Conservation (phyloP, 2,888 invertebrate species). For the Aradus depressus region DNA sequence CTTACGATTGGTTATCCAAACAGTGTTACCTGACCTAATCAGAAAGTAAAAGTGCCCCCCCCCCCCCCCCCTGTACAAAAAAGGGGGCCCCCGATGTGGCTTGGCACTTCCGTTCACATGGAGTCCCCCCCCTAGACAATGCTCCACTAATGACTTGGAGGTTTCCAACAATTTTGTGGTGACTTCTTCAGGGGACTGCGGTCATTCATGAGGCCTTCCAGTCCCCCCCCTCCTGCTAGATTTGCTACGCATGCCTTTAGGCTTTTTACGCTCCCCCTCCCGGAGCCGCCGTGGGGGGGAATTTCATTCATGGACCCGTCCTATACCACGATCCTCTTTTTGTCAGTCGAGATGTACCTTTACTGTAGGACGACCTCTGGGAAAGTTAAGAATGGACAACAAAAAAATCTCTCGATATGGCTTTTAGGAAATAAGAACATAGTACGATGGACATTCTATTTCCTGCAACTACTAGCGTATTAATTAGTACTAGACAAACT, state of each 20-base stretch:
- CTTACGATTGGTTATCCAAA: no score
- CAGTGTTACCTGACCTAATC: no score
- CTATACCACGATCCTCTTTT: no score
- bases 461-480: no score
- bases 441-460: neutral
- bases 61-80: no score
- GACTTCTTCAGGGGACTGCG: conserved; percentile 20
- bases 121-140: conserved; percentile 11
- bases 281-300: conserved; percentile 1
- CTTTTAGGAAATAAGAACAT: conserved; percentile 2
- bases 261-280: conserved; percentile 20
- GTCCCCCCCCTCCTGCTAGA: conserved; percentile 20
- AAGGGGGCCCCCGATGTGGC: no score
- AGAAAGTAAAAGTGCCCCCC: neutral
- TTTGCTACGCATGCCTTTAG: conserved; percentile 27
- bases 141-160: conserved; percentile 24
- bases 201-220: conserved; percentile 24
- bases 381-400: neutral
- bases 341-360: no score
- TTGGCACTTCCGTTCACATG: conserved; percentile 8
- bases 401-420: neutral
- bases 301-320: conserved; percentile 19
- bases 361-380: no score
- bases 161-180: conserved; percentile 28
- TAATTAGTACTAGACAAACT: no score